phyloP scores from a whole-genome alignment of 2,113 vertebrate species.

The Scalopus aquaticus region DNA sequence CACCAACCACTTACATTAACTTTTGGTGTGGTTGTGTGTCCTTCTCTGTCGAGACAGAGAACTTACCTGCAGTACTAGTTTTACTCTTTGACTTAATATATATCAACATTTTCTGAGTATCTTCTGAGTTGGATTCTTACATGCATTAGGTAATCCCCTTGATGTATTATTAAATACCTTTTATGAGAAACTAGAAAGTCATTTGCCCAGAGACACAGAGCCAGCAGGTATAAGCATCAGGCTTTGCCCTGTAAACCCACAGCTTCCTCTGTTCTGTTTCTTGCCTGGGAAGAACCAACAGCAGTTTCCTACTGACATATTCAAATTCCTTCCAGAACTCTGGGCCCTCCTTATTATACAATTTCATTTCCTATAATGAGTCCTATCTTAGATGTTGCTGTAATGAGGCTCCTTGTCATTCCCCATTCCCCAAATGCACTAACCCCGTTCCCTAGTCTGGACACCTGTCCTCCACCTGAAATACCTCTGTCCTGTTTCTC shows the following conservation, averaged over 20 bases:
- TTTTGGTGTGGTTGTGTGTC: neutral
- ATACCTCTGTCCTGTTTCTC: neutral
- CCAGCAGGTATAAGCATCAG: neutral
- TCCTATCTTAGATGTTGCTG: neutral
- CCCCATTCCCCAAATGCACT: neutral
- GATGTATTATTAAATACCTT: neutral
- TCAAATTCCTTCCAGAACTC: slow-evolving; percentile 8
- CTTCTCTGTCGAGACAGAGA: neutral
- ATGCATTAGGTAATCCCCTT: neutral
- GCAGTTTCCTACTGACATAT: neutral
- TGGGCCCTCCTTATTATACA: neutral
- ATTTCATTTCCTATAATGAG: neutral
- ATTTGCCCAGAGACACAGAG: neutral
- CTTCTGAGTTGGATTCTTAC: neutral
- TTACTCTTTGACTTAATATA: slow-evolving; percentile 5
- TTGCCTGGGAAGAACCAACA: neutral
- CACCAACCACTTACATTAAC: neutral
- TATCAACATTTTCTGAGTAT: neutral
- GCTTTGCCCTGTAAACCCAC: neutral
- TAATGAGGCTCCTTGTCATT: neutral
- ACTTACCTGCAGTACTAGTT: neutral
- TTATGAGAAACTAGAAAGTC: neutral
- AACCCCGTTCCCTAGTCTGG: too few relatives aligned
- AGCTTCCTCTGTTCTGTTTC: neutral
- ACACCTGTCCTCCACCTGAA: too few relatives aligned